A percentile compares a stretch with the other conserved stretches of the same genome.
phyloP scores from a whole-genome alignment of 2,797 vertebrate genomes.

The Pseudochaenichthys georgianus region DNA sequence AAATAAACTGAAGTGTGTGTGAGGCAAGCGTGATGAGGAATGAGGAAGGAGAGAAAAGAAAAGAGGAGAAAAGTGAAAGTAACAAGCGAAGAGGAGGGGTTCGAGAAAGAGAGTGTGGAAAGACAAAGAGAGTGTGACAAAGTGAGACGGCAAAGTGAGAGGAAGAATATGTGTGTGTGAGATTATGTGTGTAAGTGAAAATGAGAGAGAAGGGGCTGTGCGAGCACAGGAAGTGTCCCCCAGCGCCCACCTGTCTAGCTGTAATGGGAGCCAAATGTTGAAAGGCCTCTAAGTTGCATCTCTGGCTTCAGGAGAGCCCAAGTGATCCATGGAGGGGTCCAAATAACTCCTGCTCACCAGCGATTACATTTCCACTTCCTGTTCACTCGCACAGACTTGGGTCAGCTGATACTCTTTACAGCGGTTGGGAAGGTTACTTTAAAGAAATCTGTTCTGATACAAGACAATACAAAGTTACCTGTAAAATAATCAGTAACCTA shows the following conservation, averaged over 20 bases:
- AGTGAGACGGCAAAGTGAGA: conserved; percentile 29
- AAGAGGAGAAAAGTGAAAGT: conserved; percentile 22
- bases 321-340: conserved; percentile 28
- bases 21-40: conserved; percentile 7
- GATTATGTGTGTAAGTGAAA: conserved; percentile 31
- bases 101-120: conserved; percentile 22
- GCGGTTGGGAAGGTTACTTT: no score
- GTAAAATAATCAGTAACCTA: no score
- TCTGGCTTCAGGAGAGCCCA: conserved; percentile 44
- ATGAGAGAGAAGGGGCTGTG: neutral
- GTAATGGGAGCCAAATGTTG: conserved; percentile 85
- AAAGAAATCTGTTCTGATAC: no score
- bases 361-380: conserved; percentile 53
- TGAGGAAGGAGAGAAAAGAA: conserved; percentile 5
- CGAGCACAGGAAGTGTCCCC: conserved; percentile 41
- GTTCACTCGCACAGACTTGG: conserved; percentile 29
- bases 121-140: conserved; percentile 52
- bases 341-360: conserved; percentile 27
- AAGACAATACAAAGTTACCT: no score
- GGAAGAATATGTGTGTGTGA: conserved; percentile 57
- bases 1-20: conserved; percentile 5
- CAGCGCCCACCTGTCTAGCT: conserved; percentile 82
- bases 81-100: conserved; percentile 10
- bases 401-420: conserved; percentile 14
- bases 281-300: conserved; percentile 57